A percentile compares a stretch with the other conserved stretches of the same genome.
Conservation (phyloP, 2,888 invertebrate genomes). For the Trachelus tabidus region DNA sequence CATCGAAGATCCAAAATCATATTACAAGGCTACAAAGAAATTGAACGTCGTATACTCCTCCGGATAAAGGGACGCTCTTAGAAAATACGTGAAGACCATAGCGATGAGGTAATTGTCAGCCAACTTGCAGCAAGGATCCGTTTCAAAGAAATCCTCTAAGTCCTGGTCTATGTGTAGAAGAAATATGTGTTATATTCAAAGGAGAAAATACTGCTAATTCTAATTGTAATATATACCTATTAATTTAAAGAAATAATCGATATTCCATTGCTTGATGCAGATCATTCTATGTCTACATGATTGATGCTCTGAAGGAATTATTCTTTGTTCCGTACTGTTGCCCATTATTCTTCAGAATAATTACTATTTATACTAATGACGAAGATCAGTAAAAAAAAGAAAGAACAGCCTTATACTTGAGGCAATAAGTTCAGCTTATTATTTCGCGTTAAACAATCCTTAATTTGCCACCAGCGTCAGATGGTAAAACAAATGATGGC, state of each 20-base stretch:
- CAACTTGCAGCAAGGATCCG: slow-evolving; percentile 66
- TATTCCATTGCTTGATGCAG: slow-evolving; percentile 42
- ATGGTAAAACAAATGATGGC: background rate
- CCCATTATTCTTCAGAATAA: slow-evolving; percentile 13
- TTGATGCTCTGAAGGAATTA: background rate
- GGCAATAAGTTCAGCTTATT: background rate
- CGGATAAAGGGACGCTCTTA: slow-evolving; percentile 65
- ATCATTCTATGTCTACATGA: slow-evolving; percentile 19
- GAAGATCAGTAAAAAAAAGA: background rate
- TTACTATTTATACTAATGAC: slow-evolving; percentile 15
- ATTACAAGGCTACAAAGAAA: slow-evolving; percentile 71
- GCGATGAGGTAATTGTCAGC: slow-evolving; percentile 72
- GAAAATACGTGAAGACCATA: slow-evolving; percentile 71
- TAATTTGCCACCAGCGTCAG: background rate
- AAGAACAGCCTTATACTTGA: background rate
- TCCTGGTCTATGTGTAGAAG: slow-evolving; percentile 54
- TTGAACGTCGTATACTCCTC: slow-evolving; percentile 67
- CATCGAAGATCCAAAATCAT: background rate
- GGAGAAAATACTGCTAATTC: background rate
- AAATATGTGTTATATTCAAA: slow-evolving; percentile 24
- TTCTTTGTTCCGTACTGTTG: slow-evolving; percentile 16
- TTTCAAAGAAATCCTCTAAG: slow-evolving; percentile 64
- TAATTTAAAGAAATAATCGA: slow-evolving; percentile 45
- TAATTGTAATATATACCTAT: slow-evolving; percentile 34
- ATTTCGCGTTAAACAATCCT: background rate